Base-by-base conservation (phyloP, 2,797 vertebrate species). In the Bradypodion ventrale region DNA sequence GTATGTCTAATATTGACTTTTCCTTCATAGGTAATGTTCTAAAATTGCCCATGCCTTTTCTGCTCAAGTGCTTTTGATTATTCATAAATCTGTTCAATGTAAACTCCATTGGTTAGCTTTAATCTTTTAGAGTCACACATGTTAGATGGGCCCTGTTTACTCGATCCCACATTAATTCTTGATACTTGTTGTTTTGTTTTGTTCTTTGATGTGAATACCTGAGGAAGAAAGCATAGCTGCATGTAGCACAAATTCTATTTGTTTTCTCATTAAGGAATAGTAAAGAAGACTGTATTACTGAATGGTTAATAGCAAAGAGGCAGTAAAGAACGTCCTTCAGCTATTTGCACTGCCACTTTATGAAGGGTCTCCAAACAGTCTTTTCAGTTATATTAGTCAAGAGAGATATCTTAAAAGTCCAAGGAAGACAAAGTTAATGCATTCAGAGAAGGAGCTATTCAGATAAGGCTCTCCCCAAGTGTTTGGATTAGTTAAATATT, bases 401-500 rank as follows among this genome's bases (percentile, higher is more conserved):
- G 90, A 96, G 95, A 96, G 93, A 94, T 95, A 93, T 95, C 95
- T 95, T 95, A 93, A 93, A 95, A 87, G 96, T 96, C 94, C 94
- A 96, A 95, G 92, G 95, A 96, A 96, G 95, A 95, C 92, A 93
- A 95, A 95, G 92, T 94, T 97, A 98, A 97, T 96, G 95, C 95
- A 92, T 93, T 96, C 96, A 95, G 93, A 95, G 95, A 94, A 95
- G 91, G 93, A 94, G 95, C 94, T 93, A 95, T 97, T 95, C 96
- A 97, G 97, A 98, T 98, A 98, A 97, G 95, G 87, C 96, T 96
- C 96, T 95, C 90, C 93, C 93, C 94, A 94, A 96, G 94, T 96
- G 94, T 95, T 94, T 96, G 96, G 95, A 95, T 95, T 96, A 95
- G 97, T 98, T 98, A 98, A 98, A 97, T 96, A 98, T 98, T 97